These are phyloP conservation scores for Porites divaricata DNA, from an alignment of 92 coral and sea anemone species.

Conservation along the genomic window DNA sequence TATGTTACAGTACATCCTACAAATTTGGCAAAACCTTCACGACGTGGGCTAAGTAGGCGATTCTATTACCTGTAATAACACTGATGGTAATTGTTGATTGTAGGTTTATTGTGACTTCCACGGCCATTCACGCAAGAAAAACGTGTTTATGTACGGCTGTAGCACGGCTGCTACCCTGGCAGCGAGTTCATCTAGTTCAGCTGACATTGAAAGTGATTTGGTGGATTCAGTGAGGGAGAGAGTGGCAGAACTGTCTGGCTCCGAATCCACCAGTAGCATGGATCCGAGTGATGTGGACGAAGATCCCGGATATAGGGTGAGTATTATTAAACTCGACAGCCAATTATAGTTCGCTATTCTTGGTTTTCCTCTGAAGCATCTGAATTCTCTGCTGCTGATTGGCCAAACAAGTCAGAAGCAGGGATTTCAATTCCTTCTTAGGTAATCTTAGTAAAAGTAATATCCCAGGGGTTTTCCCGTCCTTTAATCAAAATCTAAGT, in stretches of 20 bases:
- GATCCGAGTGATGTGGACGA: constrained; percentile 81
- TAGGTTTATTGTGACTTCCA: constrained; percentile 98
- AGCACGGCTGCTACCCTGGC: constrained; percentile 81
- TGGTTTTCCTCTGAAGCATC: too few relatives aligned
- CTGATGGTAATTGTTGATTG: not conserved
- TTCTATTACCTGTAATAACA: not conserved
- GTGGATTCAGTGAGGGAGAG: constrained; percentile 74
- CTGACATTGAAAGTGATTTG: constrained; percentile 78
- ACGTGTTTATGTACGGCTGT: constrained; percentile 97
- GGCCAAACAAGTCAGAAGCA: too few relatives aligned
- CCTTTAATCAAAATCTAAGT: too few relatives aligned
- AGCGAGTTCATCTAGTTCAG: constrained; percentile 81
- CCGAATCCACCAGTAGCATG: constrained; percentile 85
- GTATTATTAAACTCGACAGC: not conserved
- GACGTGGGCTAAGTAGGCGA: too few relatives aligned
- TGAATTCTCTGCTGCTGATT: too few relatives aligned
- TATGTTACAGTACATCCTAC: too few relatives aligned
- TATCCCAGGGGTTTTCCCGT: too few relatives aligned
- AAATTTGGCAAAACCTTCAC: too few relatives aligned
- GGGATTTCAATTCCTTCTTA: too few relatives aligned
- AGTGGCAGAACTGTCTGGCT: constrained; percentile 74
- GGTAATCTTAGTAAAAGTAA: too few relatives aligned
- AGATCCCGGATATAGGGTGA: constrained; percentile 84
- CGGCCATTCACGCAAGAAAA: constrained; percentile 98
- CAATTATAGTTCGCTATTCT: too few relatives aligned